Evolutionary conservation across 2,888 invertebrate species (phyloP).

Genomic region (Polymixis lichenea): DNA sequence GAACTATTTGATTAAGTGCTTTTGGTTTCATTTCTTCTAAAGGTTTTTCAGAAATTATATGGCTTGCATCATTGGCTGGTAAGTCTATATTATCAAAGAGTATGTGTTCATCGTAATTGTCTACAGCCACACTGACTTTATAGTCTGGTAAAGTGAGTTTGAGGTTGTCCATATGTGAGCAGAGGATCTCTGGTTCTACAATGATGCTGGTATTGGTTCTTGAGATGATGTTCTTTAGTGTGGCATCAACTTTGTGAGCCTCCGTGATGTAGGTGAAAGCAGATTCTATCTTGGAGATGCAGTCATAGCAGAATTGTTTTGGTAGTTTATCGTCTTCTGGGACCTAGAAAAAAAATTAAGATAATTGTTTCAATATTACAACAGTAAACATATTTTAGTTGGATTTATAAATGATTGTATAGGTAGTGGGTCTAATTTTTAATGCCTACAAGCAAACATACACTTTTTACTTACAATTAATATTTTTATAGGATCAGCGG

Average conservation of each 20-base stretch:
- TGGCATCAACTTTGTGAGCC: conserved; percentile 81
- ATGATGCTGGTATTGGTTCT: conserved; percentile 79
- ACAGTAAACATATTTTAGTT: neutral
- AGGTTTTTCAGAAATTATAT: conserved; percentile 31
- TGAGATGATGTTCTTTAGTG: conserved; percentile 80
- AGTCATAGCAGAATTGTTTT: conserved; percentile 87
- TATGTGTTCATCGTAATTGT: conserved; percentile 63
- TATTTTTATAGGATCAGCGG: neutral
- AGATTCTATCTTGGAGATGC: conserved; percentile 84
- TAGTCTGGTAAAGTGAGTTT: conserved; percentile 79
- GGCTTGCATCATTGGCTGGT: conserved; percentile 13
- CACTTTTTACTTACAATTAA: neutral
- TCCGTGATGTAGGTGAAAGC: conserved; percentile 87
- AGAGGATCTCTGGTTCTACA: conserved; percentile 73
- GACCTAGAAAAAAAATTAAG: conserved; percentile 71
- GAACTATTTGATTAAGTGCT: conserved; percentile 37
- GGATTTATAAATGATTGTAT: neutral
- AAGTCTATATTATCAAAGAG: conserved; percentile 57
- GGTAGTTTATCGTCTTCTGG: conserved; percentile 85
- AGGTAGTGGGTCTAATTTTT: neutral
- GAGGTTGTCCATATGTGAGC: conserved; percentile 63
- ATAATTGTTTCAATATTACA: neutral
- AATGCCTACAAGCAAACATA: neutral
- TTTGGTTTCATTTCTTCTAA: conserved; percentile 41
- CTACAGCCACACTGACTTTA: conserved; percentile 75